Conservation (phyloP, 2,113 vertebrate genomes). For the Cynopterus brachyotis region DNA sequence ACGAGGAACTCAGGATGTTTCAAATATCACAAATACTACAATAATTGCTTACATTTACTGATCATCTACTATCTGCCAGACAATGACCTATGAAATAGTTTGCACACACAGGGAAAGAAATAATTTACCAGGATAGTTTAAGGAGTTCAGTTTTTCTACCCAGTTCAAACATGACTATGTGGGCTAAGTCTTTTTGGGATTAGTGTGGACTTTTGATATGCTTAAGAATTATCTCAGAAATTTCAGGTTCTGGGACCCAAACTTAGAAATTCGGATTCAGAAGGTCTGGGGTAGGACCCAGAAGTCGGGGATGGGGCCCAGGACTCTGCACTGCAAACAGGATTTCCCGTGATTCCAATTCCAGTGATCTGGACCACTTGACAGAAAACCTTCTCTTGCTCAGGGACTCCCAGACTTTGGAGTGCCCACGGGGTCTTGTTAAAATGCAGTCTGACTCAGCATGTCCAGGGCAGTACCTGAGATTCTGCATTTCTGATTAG, state of each 20-base stretch:
- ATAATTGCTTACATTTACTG: not conserved
- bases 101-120: not conserved
- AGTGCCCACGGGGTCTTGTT: not conserved
- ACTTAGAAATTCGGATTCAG: not conserved
- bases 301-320: not conserved
- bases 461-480: not conserved
- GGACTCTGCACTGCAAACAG: not conserved
- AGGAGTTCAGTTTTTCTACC: constrained; percentile 30
- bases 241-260: not conserved
- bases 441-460: not conserved
- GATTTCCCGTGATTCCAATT: not conserved
- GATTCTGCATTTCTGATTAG: not conserved
- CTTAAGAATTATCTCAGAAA: not conserved
- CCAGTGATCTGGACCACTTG: not conserved
- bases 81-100: not conserved
- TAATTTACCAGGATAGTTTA: not conserved
- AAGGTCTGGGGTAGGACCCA: not conserved
- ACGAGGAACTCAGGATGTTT: not conserved
- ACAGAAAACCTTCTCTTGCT: not conserved
- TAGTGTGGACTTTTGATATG: not conserved
- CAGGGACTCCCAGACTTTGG: not conserved
- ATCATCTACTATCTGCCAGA: not conserved
- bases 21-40: not conserved
- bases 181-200: not conserved
- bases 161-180: not conserved